Percentiles rank a stretch among this genome's conserved stretches.
Conservation (phyloP, 1,140 invertebrate genomes). For the Heliothis subflexa region DNA sequence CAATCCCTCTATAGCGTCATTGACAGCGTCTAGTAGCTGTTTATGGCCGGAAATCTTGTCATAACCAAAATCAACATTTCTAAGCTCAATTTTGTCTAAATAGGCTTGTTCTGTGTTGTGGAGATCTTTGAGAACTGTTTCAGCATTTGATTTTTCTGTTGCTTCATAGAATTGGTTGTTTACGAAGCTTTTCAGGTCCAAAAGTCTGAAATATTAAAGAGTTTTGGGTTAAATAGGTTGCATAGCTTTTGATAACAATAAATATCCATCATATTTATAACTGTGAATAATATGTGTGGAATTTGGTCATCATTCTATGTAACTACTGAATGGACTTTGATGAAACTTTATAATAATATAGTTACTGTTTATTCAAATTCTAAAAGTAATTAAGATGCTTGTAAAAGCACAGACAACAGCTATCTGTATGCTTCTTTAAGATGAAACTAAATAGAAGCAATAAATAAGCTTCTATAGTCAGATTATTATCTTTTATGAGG, state of each 20-base stretch:
- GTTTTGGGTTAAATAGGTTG: not conserved
- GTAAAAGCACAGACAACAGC: too few relatives aligned
- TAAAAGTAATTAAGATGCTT: too few relatives aligned
- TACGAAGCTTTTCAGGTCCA: constrained; percentile 69
- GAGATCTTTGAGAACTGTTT: constrained; percentile 60
- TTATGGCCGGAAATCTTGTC: constrained; percentile 69
- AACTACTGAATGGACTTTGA: too few relatives aligned
- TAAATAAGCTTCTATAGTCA: too few relatives aligned
- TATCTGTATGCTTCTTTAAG: too few relatives aligned
- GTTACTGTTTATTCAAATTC: too few relatives aligned
- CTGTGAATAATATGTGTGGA: too few relatives aligned
- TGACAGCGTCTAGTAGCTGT: constrained; percentile 73
- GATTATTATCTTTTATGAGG: too few relatives aligned
- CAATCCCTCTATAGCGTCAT: constrained; percentile 73
- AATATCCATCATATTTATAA: too few relatives aligned
- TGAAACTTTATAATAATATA: too few relatives aligned
- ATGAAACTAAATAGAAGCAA: not conserved
- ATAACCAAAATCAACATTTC: constrained; percentile 80
- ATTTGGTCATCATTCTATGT: too few relatives aligned
- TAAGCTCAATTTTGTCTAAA: constrained; percentile 72
- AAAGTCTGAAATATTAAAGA: constrained; percentile 60
- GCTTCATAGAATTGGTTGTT: constrained; percentile 63
- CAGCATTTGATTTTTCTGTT: constrained; percentile 63
- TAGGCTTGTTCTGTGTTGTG: constrained; percentile 61
- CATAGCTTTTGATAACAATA: too few relatives aligned